Evolutionary conservation across 2,888 invertebrate species (phyloP), one percentile per base, ranked within the genome.

Genomic region (Cotesia congregata): DNA sequence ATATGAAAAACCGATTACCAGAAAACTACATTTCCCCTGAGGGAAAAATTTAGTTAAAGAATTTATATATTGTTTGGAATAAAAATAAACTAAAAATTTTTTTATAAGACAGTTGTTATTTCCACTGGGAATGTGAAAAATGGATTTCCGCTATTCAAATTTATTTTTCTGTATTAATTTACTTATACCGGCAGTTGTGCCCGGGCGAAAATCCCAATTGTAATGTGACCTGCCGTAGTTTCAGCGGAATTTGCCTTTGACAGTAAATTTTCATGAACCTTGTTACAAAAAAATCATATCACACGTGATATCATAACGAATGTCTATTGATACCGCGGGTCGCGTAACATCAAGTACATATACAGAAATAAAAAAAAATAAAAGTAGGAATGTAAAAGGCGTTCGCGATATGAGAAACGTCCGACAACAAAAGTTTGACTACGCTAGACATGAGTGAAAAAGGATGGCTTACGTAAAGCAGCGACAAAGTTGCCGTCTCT

Each of bases 21-120:
- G 38, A 67, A 38, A 50, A 30, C 50, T 67, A 73, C 59, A 67
- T 73, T 73, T 73, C 73, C 73, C 73, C 15, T n/a, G 73, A 50
- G 73, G 50, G 38, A 39, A 67, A 65, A 50, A 50, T 50, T 50
- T 50, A 12, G 50, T 50, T 50, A 50, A 50, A 50, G 50, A 50
- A 50, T 50, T 50, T 50, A 12, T 50, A 50, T 50, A 12, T 50
- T 50, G 50, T 50, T 50, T 50, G 12, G 12, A 50, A 12, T 4
- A 50, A 50, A 50, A 50, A 50, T 50, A 50, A 50, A 50, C 7
- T 50, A 4, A 50, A 50, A 7, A 12, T 50, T 50, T 50, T 50
- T 50, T 50, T 50, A 50, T 1, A 50, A 50, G 50, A 50, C 50
- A 50, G 50, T 50, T 50, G 50, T 50, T 50, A 50, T 50, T 50